Base-by-base conservation (phyloP, 2,888 invertebrate genomes). In the Harpalus rufipes region DNA sequence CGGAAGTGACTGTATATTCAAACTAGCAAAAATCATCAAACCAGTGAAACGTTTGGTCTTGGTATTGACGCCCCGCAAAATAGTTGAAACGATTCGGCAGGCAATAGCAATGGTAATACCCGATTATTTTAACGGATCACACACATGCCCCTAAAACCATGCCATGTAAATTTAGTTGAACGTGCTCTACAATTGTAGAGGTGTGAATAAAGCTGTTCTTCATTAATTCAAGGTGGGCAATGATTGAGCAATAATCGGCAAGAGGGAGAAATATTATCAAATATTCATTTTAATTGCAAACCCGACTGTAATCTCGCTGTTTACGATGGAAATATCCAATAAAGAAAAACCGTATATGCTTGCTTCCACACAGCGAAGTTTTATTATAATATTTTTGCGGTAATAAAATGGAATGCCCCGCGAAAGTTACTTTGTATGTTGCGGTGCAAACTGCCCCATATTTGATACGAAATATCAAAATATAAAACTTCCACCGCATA, bases 281-380 rank as follows among this genome's bases (percentile, higher is more conserved):
- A 76, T 76, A 76, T 76, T 76, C 76, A 76, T 76, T 14, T 44
- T 76, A 76, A 76, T 51, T 76, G 56, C 44, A 7, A 39, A 21
- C 63, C 25, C 3, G 10, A 10, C 39, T 63, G 68, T 68, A 68
- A 68, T 68, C 76, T 21, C 18, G 25, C 18, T 12, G 44, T 51
- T 51, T 51, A 51, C 44, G 44, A 51, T 10, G 10, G 44, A 51
- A 51, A 51, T 51, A 51, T 51, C 44, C 44, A 51, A 51, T 51
- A 51, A 51, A 51, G 44, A 51, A 51, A 51, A 51, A 51, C 10
- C 12, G 44, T 51, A 51, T 51, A 51, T 12, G 44, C 44, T 51
- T 51, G 44, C 5, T 51, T 32, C 5, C 32, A 51, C 44, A 51
- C 10, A 8, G 44, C 44, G 44, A 8, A 51, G 44, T 51, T 51